Evolutionary conservation across 2,113 vertebrate genomes (phyloP), one percentile per base, ranked within the genome.

Genomic region (Ceyx margarethae): DNA sequence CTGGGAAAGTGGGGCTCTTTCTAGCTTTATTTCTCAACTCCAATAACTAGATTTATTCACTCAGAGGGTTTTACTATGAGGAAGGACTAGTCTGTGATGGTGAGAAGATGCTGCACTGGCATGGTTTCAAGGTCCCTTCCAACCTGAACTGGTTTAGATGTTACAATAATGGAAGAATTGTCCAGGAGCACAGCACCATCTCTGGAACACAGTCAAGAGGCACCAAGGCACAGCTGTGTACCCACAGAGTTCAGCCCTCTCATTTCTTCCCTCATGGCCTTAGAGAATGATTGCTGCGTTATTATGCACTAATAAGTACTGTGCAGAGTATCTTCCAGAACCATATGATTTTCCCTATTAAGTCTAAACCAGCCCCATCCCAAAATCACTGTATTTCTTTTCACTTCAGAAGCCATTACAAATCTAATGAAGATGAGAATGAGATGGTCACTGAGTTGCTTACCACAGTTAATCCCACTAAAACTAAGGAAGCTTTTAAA

Each of bases 201-300:
- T 33, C 60, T 1, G 0, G 17, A 20, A 28, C 15, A 4, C 20
- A 68, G 61, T 23, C 71, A 0, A 1, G 35, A 64, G 15, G 54
- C 31, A 33, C 17, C 1, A 43, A 4, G 3, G 53, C 61, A 51
- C 0, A 0, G 40, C 15, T 3, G 0, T 1, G 20, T 5, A 28
- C 10, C 25, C 71, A 4, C 37, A 25, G 19, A 3, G 6, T 4
- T 18, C 16, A 58, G 8, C 2, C 53, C 28, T 33, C 51, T 68
- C 58, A 23, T 29, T 40, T 54, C 56, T 29, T n/a, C 74, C 11
- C 33, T 56, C 25, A 7, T 0, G 4, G 31, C 43, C 53, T 31
- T 33, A 13, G 40, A 46, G 28, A 43, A 62, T 1, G 6, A 42
- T 2, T 40, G 20, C 23, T 66, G 7, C 2, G 6, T 18, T 46